A percentile compares a stretch with the other conserved stretches of the same genome.
phyloP scores from a whole-genome alignment of 2,888 invertebrate species.

The Agriopis leucophaearia region DNA sequence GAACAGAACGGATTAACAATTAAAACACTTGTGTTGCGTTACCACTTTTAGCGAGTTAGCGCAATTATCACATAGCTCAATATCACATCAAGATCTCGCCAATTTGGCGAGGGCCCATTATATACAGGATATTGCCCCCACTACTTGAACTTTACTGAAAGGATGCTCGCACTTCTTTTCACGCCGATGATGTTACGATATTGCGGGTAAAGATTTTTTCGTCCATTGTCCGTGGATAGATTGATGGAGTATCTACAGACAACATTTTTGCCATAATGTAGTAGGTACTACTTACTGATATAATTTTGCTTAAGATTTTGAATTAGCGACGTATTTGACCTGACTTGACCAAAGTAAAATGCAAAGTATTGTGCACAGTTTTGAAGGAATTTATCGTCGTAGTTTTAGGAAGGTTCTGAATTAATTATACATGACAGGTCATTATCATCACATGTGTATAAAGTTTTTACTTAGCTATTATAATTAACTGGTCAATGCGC shows the following conservation, averaged over 20 bases:
- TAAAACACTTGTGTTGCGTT: neutral
- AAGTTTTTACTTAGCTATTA: too few relatives aligned
- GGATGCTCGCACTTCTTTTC: conserved; percentile 23
- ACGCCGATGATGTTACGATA: conserved; percentile 21
- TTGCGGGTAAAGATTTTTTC: conserved; percentile 13
- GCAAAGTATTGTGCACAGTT: too few relatives aligned
- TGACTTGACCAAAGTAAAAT: too few relatives aligned
- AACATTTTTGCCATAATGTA: neutral
- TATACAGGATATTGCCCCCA: conserved; percentile 37
- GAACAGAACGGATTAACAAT: neutral
- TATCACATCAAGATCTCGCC: conserved; percentile 2
- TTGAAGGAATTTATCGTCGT: too few relatives aligned
- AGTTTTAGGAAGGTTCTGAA: too few relatives aligned
- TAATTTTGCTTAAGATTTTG: neutral
- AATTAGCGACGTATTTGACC: neutral
- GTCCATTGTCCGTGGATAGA: conserved; percentile 13
- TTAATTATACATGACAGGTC: too few relatives aligned
- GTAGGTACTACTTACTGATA: neutral
- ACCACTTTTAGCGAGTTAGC: neutral
- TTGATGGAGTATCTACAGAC: conserved; percentile 12
- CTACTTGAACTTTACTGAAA: conserved; percentile 33
- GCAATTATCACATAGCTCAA: neutral
- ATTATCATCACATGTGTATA: too few relatives aligned
- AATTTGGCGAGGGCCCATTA: conserved; percentile 40
- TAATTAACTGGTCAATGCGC: too few relatives aligned